Percentiles rank a stretch among this genome's conserved stretches.
These are phyloP conservation scores for Pecten maximus DNA, from an alignment of 2,888 invertebrate species.

Conservation along the genomic window DNA sequence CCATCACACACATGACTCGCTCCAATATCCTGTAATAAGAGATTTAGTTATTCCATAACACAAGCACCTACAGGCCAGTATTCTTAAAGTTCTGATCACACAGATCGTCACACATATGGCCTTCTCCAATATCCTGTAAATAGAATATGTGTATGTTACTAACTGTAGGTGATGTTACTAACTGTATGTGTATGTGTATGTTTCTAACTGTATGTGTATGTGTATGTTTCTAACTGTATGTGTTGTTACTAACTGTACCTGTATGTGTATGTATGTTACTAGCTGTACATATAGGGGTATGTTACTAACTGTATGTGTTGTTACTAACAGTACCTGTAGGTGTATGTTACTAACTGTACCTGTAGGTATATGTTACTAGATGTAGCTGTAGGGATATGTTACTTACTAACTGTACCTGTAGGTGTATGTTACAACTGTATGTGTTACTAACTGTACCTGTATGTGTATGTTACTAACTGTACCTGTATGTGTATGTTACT, in stretches of 20 bases:
- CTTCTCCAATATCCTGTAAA: too few species aligned
- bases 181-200: too few species aligned
- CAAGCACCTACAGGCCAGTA: too few species aligned
- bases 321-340: not conserved
- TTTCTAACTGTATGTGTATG: too few species aligned
- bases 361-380: not conserved
- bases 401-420: not conserved
- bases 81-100: too few species aligned
- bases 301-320: not conserved
- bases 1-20: constrained; percentile 89
- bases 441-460: not conserved
- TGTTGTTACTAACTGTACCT: not conserved
- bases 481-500: not conserved
- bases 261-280: not conserved
- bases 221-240: too few species aligned
- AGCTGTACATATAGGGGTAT: too few species aligned
- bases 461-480: not conserved
- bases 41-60: too few species aligned
- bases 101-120: too few species aligned
- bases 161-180: too few species aligned
- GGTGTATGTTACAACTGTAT: not conserved
- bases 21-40: constrained; percentile 89
- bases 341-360: not conserved
- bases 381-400: too few species aligned
- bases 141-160: too few species aligned